A percentile compares a stretch with the other conserved stretches of the same genome.
phyloP scores from a whole-genome alignment of 2,888 invertebrate genomes.

The Campoplex nolae region DNA sequence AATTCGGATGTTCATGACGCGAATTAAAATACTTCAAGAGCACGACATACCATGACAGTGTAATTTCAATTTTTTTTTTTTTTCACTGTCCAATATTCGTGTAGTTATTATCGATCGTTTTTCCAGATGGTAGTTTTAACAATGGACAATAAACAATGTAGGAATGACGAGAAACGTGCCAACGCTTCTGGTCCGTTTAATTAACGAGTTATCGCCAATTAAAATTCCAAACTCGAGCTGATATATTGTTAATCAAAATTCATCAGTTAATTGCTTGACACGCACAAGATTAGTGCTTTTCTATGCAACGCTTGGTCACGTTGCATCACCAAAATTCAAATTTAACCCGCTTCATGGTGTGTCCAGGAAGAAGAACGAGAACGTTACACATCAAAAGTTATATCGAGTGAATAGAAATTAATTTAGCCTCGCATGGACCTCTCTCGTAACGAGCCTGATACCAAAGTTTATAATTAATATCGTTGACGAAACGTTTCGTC shows the following conservation, averaged over 20 bases:
- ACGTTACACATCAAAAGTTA: not conserved
- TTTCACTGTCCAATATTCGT: not conserved
- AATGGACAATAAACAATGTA: not conserved
- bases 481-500: slow-evolving; percentile 7
- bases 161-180: not conserved
- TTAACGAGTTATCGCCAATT: not conserved
- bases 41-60: too few relatives aligned
- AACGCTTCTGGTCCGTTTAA: not conserved
- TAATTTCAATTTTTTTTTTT: too few relatives aligned
- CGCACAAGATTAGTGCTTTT: not conserved
- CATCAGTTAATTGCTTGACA: not conserved
- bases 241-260: slow-evolving; percentile 2
- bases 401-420: slow-evolving; percentile 25
- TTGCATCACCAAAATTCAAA: slow-evolving; percentile 4
- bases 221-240: not conserved
- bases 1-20: not conserved
- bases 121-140: not conserved
- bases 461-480: slow-evolving; percentile 29
- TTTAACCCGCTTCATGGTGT: not conserved
- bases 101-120: not conserved
- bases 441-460: not conserved
- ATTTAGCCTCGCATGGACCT: slow-evolving; percentile 19
- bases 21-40: too few relatives aligned
- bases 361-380: not conserved
- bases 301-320: not conserved